phyloP scores from a whole-genome alignment of 2,797 vertebrate genomes.

The Pyrocephalus nanus region DNA sequence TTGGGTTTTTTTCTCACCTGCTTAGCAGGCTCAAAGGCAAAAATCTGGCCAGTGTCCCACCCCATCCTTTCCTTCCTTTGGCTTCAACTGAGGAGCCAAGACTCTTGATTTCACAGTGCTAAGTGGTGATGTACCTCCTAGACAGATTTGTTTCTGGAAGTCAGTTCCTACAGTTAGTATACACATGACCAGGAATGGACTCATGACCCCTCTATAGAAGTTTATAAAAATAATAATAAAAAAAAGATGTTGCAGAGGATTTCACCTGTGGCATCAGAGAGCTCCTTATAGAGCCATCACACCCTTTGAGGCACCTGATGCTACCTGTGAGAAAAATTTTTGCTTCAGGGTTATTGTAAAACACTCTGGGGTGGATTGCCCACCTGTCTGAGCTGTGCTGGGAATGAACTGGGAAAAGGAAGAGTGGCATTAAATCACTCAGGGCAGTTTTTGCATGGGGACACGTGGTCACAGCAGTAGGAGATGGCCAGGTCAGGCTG shows the following conservation, averaged over 20 bases:
- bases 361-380: no score
- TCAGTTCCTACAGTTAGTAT: neutral
- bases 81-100: neutral
- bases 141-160: neutral
- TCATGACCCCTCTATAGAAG: neutral
- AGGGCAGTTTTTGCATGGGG: neutral
- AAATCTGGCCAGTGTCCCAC: neutral
- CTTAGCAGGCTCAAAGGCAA: neutral
- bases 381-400: neutral
- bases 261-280: neutral
- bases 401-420: neutral
- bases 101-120: neutral
- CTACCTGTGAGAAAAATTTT: neutral
- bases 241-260: neutral
- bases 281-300: neutral
- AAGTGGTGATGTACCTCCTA: neutral
- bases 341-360: neutral
- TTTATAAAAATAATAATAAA: neutral
- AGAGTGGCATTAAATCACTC: neutral
- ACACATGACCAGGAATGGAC: neutral
- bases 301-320: neutral
- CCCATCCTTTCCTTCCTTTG: neutral
- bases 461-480: neutral
- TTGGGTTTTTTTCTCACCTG: neutral
- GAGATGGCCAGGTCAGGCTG: neutral